Evolutionary conservation across 2,113 vertebrate species (phyloP).

Genomic region (Numida meleagris): DNA sequence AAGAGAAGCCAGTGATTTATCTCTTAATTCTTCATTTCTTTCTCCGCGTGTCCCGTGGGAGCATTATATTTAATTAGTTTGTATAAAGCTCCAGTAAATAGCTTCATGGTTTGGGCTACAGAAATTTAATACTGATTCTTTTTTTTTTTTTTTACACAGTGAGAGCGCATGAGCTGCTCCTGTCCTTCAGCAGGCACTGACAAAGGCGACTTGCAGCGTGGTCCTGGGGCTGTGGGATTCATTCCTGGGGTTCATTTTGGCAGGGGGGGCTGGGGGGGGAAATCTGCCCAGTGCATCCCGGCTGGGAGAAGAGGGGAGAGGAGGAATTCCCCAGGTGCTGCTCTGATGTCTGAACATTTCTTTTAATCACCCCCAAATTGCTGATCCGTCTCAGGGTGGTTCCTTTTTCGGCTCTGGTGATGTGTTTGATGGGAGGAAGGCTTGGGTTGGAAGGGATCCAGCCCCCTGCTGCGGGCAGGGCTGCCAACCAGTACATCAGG

Average conservation of each 20-base stretch:
- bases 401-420: neutral
- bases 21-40: slow-evolving; percentile 41
- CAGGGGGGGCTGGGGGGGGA: neutral
- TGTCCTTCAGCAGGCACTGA: neutral
- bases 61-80: slow-evolving; percentile 81
- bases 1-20: slow-evolving; percentile 41
- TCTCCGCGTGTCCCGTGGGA: slow-evolving; percentile 53
- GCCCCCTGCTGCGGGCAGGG: no score
- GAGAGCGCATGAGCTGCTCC: neutral
- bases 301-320: neutral
- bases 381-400: neutral
- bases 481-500: no score
- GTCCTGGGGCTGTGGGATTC: slow-evolving; percentile 17
- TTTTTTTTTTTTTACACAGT: neutral
- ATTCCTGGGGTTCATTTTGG: neutral
- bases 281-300: neutral
- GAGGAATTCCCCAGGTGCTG: neutral
- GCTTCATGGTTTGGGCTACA: slow-evolving; percentile 29
- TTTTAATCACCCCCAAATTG: neutral
- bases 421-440: neutral
- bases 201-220: neutral
- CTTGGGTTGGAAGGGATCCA: no score
- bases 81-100: slow-evolving; percentile 75
- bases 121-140: slow-evolving; percentile 22
- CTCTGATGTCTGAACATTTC: neutral